Evolutionary conservation across 2,797 vertebrate species (phyloP).

Genomic region (Choloepus didactylus): DNA sequence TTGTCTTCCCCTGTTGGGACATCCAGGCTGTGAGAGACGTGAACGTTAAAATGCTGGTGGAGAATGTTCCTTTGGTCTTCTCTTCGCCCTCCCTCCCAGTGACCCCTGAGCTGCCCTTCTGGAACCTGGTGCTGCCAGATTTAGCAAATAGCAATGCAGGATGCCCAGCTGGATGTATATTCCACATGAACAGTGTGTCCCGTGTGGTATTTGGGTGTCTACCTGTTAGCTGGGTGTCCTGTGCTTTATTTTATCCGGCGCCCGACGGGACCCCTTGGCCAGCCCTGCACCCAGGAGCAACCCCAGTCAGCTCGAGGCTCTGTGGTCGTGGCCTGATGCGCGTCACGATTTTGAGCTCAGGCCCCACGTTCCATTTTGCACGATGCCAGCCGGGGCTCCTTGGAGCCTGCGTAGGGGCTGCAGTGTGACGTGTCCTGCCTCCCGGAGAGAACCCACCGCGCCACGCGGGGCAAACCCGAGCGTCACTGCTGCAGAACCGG

Average conservation of each 20-base stretch:
- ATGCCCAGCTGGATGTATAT: background rate
- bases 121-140: background rate
- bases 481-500: too few relatives aligned
- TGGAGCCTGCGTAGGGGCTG: background rate
- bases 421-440: fast-evolving
- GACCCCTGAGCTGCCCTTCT: background rate
- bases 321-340: background rate
- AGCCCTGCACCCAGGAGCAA: background rate
- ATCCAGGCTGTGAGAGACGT: background rate
- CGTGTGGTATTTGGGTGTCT: background rate
- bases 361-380: background rate
- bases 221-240: background rate
- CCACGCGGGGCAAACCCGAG: fast-evolving
- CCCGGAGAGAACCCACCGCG: background rate
- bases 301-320: background rate
- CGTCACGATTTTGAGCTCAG: background rate
- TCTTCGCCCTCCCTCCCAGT: background rate
- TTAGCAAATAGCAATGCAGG: background rate
- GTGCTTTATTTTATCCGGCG: background rate
- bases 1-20: background rate
- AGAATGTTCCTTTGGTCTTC: background rate
- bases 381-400: background rate
- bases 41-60: background rate
- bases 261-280: background rate
- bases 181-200: background rate